Base-by-base conservation (phyloP, 2,113 vertebrate genomes). In the Globicephala melas region DNA sequence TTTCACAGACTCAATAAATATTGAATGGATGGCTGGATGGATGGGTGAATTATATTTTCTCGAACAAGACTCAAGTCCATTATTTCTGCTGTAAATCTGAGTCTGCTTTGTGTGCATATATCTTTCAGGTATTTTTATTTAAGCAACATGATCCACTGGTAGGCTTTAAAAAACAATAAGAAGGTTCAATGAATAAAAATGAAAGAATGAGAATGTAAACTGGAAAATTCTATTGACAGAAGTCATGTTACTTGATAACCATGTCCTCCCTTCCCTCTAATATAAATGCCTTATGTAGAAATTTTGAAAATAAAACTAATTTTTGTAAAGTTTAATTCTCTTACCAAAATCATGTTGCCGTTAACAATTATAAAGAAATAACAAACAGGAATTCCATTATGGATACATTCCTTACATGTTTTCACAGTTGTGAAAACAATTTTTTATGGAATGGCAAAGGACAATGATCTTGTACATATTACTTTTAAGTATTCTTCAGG, bases 71-170 rank as follows among this genome's bases (percentile, higher is more conserved):
- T 47, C 50, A 91, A 95, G 67, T 68, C 80, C 93, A 63, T n/a
- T n/a, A 85, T 70, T 93, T 93, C 33, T 65, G 26, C 23, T 71
- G 1, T 76, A 87, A 96, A 96, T 82, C 47, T 84, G 23, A 86
- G 62, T 58, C 31, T 25, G 44, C 53, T 92, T 82, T 74, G 31
- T 76, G 11, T 77, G 33, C 20, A 26, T 62, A 12, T 84, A 33
- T 80, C 47, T 92, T 94, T 95, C 25, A 92, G 38, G 11, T 63
- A 90, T 90, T 98, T 95, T 79, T 89, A 76, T 74, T 96, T 95
- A 92, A 93, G 82, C 82, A 94, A 87, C 20, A 63, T 76, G 71
- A 94, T 23, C 47, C 63, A 70, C n/a, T 87, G 73, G 73, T 55
- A 70, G 73, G 6, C 20, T 94, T 96, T 58, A 55, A 62, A 76